Conservation (phyloP, 2,888 invertebrate genomes). For the Cephus runcator region DNA sequence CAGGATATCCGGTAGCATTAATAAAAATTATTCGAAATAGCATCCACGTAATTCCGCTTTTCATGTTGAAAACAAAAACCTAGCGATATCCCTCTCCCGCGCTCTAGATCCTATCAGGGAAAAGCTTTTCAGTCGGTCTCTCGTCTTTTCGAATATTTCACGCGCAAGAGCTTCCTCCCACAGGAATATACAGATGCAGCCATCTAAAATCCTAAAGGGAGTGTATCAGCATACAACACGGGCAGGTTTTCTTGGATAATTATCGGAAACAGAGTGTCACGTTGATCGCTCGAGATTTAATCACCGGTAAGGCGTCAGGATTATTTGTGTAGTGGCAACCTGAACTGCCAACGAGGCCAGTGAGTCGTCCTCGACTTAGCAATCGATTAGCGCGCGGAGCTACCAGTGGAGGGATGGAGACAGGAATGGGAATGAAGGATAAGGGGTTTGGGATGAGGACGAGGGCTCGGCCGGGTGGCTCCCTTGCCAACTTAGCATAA, state of each 20-base stretch:
- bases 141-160: not conserved
- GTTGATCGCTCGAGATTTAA: constrained; percentile 35
- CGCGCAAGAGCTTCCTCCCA: not conserved
- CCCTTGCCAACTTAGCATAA: constrained; percentile 35
- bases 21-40: not conserved
- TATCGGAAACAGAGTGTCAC: not conserved
- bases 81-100: too few species aligned
- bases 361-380: constrained; percentile 30
- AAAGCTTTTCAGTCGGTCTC: not conserved
- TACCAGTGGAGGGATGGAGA: not conserved
- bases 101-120: too few species aligned
- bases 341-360: not conserved
- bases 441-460: not conserved
- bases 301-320: constrained; percentile 16
- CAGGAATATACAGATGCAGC: not conserved
- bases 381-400: constrained; percentile 35
- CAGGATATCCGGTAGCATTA: not conserved
- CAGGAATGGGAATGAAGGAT: not conserved
- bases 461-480: constrained; percentile 7
- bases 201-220: not conserved
- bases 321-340: constrained; percentile 8
- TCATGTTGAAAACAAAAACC: too few species aligned
- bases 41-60: not conserved
- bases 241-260: not conserved
- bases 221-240: not conserved